Evolutionary conservation across 2,113 vertebrate genomes (phyloP).

Genomic region (Sylvilagus bachmani): DNA sequence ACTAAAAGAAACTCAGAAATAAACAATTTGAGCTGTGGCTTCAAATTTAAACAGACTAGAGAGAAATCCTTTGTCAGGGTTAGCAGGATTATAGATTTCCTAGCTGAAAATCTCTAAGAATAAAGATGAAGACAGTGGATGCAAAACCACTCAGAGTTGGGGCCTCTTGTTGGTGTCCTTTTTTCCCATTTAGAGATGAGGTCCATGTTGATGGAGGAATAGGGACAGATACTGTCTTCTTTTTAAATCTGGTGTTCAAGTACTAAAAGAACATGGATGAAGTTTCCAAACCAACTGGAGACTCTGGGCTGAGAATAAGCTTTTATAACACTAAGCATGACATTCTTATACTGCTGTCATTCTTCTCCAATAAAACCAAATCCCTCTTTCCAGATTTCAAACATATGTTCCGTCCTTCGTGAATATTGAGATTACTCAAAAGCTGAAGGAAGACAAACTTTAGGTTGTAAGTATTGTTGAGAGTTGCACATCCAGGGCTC

Average conservation of each 20-base stretch:
- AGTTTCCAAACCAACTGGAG: not conserved
- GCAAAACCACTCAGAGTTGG: not conserved
- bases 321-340: not conserved
- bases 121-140: not conserved
- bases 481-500: not conserved
- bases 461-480: not conserved
- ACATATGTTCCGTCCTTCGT: not conserved
- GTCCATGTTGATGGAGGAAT: not conserved
- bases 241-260: not conserved
- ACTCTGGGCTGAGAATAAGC: not conserved
- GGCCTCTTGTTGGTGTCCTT: not conserved
- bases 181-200: not conserved
- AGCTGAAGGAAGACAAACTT: not conserved
- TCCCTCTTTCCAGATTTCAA: conserved; percentile 48
- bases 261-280: not conserved
- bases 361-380: not conserved
- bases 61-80: not conserved
- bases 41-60: not conserved
- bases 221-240: not conserved
- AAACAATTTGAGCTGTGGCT: not conserved
- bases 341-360: not conserved
- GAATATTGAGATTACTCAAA: not conserved
- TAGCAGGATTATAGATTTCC: not conserved
- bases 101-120: not conserved
- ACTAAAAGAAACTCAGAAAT: conserved; percentile 26